These are phyloP conservation scores for Gavia stellata DNA, from an alignment of 2,113 vertebrate genomes.

Conservation along the genomic window DNA sequence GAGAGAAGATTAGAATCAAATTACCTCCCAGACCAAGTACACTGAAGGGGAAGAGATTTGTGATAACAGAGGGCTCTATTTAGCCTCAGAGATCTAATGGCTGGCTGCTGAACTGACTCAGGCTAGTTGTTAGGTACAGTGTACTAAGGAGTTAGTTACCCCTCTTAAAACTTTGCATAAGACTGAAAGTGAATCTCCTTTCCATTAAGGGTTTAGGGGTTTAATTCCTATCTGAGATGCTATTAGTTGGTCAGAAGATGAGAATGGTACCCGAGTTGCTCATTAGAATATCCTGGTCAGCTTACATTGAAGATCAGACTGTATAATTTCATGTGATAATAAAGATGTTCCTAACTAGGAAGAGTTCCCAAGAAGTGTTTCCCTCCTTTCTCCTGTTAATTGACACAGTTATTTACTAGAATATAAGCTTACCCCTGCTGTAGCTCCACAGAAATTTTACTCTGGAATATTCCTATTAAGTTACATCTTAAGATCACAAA, in stretches of 20 bases:
- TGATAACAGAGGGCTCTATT: background rate
- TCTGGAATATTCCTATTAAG: background rate
- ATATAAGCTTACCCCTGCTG: background rate
- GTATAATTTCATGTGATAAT: background rate
- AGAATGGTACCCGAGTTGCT: background rate
- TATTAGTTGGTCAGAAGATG: background rate
- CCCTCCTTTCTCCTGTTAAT: background rate
- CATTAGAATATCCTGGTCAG: background rate
- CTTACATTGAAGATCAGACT: background rate
- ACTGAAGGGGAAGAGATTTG: background rate
- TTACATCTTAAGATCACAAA: background rate
- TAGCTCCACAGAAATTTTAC: background rate
- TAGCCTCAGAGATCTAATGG: background rate
- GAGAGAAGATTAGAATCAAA: background rate
- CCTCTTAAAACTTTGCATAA: background rate
- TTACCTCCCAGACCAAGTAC: background rate
- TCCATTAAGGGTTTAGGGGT: background rate
- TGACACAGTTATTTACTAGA: background rate
- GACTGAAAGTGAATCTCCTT: background rate
- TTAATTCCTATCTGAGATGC: background rate
- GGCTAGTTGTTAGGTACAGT: background rate
- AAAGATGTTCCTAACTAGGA: background rate
- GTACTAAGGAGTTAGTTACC: background rate
- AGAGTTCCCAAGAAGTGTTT: background rate
- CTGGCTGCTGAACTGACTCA: background rate